A percentile compares a stretch with the other conserved stretches of the same genome.
These are phyloP conservation scores for Drosophila mercatorum DNA, from an alignment of 2,888 invertebrate species.

Conservation along the genomic window DNA sequence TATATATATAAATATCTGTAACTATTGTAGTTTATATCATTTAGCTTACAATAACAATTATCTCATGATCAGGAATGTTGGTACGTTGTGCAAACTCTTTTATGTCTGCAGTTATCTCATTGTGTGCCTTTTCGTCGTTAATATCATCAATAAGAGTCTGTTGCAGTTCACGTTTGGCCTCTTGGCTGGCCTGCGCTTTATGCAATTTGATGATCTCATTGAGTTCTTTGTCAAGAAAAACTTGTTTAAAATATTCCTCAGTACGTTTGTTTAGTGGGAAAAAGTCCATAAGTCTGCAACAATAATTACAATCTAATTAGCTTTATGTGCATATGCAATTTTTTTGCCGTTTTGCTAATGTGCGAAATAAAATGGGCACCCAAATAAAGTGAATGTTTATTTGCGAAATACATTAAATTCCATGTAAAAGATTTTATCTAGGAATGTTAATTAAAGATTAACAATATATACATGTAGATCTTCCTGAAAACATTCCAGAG, in stretches of 20 bases:
- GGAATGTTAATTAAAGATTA: conserved; percentile 83
- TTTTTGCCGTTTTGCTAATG: conserved; percentile 32
- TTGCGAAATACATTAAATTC: conserved; percentile 76
- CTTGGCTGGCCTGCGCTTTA: conserved; percentile 93
- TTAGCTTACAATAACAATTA: conserved; percentile 90
- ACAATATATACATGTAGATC: conserved; percentile 59
- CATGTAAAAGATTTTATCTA: conserved; percentile 64
- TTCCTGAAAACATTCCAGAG: conserved; percentile 73
- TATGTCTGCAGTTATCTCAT: conserved; percentile 93
- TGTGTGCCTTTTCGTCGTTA: conserved; percentile 93
- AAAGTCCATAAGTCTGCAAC: conserved; percentile 93
- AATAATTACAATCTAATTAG: not conserved
- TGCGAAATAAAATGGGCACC: conserved; percentile 74
- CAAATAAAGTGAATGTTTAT: conserved; percentile 72
- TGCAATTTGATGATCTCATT: conserved; percentile 92
- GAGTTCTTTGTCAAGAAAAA: conserved; percentile 92
- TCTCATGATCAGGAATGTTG: conserved; percentile 95
- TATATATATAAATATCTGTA: conserved; percentile 5
- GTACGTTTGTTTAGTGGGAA: conserved; percentile 97
- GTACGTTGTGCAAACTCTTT: conserved; percentile 93
- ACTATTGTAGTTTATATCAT: not conserved
- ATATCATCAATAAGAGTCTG: conserved; percentile 93
- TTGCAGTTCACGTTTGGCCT: conserved; percentile 92
- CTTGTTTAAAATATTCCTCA: conserved; percentile 92
- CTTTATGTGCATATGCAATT: not conserved